Conservation (phyloP, 2,888 invertebrate species). For the Mimumesa dahlbomi region DNA sequence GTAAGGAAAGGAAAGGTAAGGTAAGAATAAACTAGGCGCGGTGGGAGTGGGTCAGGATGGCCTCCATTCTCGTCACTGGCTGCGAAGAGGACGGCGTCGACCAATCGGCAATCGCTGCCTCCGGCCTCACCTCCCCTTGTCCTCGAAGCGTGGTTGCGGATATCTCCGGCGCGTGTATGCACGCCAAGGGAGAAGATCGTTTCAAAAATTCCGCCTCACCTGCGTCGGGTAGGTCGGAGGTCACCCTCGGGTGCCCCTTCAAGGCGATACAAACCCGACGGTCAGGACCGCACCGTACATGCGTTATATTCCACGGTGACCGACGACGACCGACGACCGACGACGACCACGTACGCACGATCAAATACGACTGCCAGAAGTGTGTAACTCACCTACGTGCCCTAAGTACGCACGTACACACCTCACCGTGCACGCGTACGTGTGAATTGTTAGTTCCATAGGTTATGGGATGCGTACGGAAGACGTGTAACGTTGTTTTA, state of each 20-base stretch:
- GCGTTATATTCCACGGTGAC: conserved; percentile 24
- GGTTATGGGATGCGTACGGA: too few relatives aligned
- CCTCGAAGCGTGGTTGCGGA: conserved; percentile 58
- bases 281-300: conserved; percentile 33
- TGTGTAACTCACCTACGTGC: conserved; percentile 44
- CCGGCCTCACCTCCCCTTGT: conserved; percentile 65
- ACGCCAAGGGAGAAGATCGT: conserved; percentile 53
- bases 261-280: conserved; percentile 56
- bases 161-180: conserved; percentile 61
- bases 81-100: conserved; percentile 67
- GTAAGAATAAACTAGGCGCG: conserved; percentile 70
- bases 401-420: conserved; percentile 15
- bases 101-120: conserved; percentile 70
- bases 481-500: too few relatives aligned
- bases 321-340: conserved; percentile 23
- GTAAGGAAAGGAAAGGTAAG: conserved; percentile 65
- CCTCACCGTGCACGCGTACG: conserved; percentile 6
- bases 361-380: conserved; percentile 37
- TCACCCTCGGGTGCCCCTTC: conserved; percentile 63
- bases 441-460: conserved; percentile 7
- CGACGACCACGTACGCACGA: conserved; percentile 18
- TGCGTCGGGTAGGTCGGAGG: conserved; percentile 70
- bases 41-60: conserved; percentile 72
- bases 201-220: conserved; percentile 74
- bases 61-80: conserved; percentile 75